phyloP scores from a whole-genome alignment of 53 echinoderm and acorn worm species.

The Mesocentrotus franciscanus region DNA sequence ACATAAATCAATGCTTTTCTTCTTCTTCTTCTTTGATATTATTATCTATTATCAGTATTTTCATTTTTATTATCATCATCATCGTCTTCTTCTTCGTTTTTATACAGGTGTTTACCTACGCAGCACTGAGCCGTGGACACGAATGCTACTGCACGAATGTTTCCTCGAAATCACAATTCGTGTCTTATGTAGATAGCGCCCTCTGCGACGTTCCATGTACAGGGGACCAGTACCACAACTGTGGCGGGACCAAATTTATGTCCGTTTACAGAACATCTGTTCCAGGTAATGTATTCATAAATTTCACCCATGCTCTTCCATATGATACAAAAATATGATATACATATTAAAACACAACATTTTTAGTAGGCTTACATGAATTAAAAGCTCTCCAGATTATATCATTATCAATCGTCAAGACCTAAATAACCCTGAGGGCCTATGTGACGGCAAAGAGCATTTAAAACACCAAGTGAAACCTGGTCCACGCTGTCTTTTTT shows the following conservation, averaged over 20 bases:
- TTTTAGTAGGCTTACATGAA: too few relatives aligned
- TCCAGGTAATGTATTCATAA: conserved; percentile 58
- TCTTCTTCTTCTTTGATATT: too few relatives aligned
- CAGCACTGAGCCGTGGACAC: conserved; percentile 77
- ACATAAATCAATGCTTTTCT: too few relatives aligned
- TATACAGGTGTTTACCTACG: conserved; percentile 75
- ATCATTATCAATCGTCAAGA: neutral
- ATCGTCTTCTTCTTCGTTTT: neutral
- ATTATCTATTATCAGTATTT: too few relatives aligned
- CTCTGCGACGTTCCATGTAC: conserved; percentile 79
- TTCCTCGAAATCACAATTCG: conserved; percentile 57
- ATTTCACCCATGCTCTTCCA: neutral
- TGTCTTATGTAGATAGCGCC: conserved; percentile 75
- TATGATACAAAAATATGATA: neutral
- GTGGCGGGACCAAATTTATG: conserved; percentile 73
- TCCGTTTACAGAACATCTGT: conserved; percentile 81
- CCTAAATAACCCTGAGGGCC: neutral
- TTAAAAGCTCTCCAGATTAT: neutral
- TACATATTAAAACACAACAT: neutral
- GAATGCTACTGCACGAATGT: conserved; percentile 82
- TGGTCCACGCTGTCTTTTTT: too few relatives aligned
- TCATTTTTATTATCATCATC: neutral
- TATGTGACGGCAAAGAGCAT: too few relatives aligned
- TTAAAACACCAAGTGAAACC: too few relatives aligned
- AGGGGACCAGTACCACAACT: conserved; percentile 71